phyloP scores from a whole-genome alignment of 2,113 vertebrate genomes.

The Cettia cetti region DNA sequence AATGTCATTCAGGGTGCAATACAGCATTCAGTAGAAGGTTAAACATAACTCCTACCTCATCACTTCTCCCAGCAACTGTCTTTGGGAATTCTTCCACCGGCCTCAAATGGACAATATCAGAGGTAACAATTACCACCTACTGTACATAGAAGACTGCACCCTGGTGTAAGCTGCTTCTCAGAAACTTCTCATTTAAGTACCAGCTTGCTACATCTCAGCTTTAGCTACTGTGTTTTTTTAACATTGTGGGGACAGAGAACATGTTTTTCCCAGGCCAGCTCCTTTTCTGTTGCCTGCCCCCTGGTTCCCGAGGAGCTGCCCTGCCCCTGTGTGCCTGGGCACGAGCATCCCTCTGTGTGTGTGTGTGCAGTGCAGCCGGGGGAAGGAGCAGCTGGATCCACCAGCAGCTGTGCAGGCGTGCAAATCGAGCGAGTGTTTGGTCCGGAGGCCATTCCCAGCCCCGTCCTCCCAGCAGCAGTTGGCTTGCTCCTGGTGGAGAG shows the following conservation, averaged over 20 bases:
- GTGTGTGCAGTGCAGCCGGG: not conserved
- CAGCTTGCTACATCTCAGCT: not conserved
- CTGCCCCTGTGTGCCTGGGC: not conserved
- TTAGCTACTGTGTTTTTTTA: not conserved
- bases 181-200: not conserved
- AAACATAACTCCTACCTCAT: not conserved
- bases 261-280: not conserved
- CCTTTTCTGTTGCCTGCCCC: not conserved
- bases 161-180: not conserved
- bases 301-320: not conserved
- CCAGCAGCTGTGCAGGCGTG: slow-evolving; percentile 19
- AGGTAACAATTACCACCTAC: not conserved
- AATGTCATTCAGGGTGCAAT: not conserved
- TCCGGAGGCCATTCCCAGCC: slow-evolving; percentile 32
- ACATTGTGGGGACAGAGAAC: not conserved
- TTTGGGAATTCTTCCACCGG: not conserved
- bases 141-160: not conserved
- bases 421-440: slow-evolving; percentile 45
- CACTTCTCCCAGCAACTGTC: not conserved
- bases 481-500: not conserved
- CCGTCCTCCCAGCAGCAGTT: slow-evolving; percentile 31
- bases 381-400: slow-evolving; percentile 52
- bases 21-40: not conserved
- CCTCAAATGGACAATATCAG: not conserved
- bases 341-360: not conserved